Evolutionary conservation across 2,113 vertebrate species (phyloP).

Genomic region (Syngnathoides biaculeatus): DNA sequence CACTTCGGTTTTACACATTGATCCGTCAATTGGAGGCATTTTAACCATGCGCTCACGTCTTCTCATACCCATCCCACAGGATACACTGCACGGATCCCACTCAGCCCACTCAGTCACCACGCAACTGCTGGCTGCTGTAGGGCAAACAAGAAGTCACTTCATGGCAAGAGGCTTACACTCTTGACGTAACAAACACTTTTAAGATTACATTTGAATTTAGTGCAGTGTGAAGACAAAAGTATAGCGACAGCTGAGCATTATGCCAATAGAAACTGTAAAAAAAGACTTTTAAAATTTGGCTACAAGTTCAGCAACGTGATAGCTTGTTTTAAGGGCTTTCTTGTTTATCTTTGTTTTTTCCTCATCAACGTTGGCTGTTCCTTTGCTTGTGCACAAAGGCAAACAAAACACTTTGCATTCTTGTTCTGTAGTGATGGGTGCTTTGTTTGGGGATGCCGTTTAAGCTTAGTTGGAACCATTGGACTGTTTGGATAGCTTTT

Average conservation of each 20-base stretch:
- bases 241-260: background rate
- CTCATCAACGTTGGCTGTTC: no score
- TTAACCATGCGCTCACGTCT: slow-evolving; percentile 91
- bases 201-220: background rate
- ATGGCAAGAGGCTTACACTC: slow-evolving; percentile 1
- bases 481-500: no score
- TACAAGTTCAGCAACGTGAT: no score
- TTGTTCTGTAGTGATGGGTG: no score
- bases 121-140: slow-evolving; percentile 88
- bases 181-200: background rate
- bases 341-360: no score
- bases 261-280: background rate
- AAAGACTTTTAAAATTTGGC: background rate
- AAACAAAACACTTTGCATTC: no score
- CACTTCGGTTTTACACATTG: slow-evolving; percentile 87
- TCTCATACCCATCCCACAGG: slow-evolving; percentile 91
- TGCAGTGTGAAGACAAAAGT: background rate
- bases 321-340: no score
- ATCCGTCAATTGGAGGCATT: slow-evolving; percentile 91
- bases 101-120: slow-evolving; percentile 94
- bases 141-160: slow-evolving; percentile 1
- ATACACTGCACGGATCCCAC: slow-evolving; percentile 95
- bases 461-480: no score
- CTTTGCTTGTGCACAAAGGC: no score
- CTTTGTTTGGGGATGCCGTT: no score